phyloP scores from a whole-genome alignment of 2,888 invertebrate genomes.

The Horisme vitalbata region DNA sequence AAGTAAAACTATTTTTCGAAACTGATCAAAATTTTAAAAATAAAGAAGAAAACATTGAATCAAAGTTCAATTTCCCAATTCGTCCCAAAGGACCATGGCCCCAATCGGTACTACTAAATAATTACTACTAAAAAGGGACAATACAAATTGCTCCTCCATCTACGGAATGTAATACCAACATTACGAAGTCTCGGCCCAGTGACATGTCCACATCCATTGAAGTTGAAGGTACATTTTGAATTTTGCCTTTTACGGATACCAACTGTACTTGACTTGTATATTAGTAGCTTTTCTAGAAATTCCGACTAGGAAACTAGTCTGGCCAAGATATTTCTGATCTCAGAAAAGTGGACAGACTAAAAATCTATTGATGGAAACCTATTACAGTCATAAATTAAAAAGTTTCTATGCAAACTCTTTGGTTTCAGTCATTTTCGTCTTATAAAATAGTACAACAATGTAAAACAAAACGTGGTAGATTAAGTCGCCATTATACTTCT shows the following conservation, averaged over 20 bases:
- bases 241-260: constrained; percentile 30
- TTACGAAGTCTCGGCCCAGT: constrained; percentile 32
- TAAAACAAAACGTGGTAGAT: no score
- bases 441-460: no score
- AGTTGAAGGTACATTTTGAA: constrained; percentile 35
- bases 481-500: no score
- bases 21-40: no score
- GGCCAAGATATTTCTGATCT: no score
- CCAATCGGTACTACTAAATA: constrained; percentile 32
- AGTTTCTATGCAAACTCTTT: no score
- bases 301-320: constrained; percentile 24
- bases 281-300: constrained; percentile 29
- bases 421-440: no score
- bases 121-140: constrained; percentile 52
- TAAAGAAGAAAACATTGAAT: constrained; percentile 3
- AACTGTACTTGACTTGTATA: constrained; percentile 32
- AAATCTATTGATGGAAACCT: no score
- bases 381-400: no score
- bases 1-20: no score
- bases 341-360: no score
- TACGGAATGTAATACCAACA: constrained; percentile 49
- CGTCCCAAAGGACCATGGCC: constrained; percentile 19
- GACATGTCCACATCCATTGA: constrained; percentile 37
- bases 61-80: constrained; percentile 11
- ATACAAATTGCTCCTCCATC: constrained; percentile 46